Evolutionary conservation across 35 echinoderm and acorn worm genomes (phyloP), one percentile per base, ranked within the genome.

Genomic region (Eucidaris tribuloides): DNA sequence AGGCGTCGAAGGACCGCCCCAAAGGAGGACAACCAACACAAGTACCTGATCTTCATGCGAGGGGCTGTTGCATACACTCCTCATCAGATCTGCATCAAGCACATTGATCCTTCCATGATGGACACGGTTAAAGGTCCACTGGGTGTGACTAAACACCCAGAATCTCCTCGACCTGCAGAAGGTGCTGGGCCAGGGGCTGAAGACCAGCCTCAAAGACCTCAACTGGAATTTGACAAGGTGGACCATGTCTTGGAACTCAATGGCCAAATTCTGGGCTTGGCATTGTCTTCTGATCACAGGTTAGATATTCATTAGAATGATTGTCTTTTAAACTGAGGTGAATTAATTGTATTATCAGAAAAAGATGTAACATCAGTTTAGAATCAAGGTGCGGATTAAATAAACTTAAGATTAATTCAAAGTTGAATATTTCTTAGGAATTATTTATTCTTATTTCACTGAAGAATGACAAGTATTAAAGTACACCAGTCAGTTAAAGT

Each of bases 251-350:
- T 92, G 71, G 90, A 92, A 33, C 28, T 92, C 27, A 76, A 92
- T 82, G 90, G 90, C 4, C 90, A 92, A 76, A 79, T 79, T 24
- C 86, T 92, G 23, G 90, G 90, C 9, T 81, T 92, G 79, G 84
- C 90, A 25, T 66, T 92, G 6, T 92, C 90, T 38, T 84, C 90
- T 49, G 90, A 92, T 81, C 83, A 92, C 46, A 92, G 90, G 90
- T 92, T 64, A 76, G 46, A n/a, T n/a, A n/a, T n/a, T n/a, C n/a
- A n/a, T n/a, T n/a, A n/a, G n/a, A n/a, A n/a, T n/a, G n/a, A n/a
- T n/a, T n/a, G n/a, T n/a, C n/a, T n/a, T n/a, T n/a, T n/a, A n/a
- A n/a, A n/a, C n/a, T n/a, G n/a, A n/a, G n/a, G n/a, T n/a, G n/a
- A n/a, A n/a, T n/a, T n/a, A n/a, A n/a, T n/a, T n/a, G n/a, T n/a